phyloP scores from a whole-genome alignment of 2,888 invertebrate species.

The Eretmocerus hayati region DNA sequence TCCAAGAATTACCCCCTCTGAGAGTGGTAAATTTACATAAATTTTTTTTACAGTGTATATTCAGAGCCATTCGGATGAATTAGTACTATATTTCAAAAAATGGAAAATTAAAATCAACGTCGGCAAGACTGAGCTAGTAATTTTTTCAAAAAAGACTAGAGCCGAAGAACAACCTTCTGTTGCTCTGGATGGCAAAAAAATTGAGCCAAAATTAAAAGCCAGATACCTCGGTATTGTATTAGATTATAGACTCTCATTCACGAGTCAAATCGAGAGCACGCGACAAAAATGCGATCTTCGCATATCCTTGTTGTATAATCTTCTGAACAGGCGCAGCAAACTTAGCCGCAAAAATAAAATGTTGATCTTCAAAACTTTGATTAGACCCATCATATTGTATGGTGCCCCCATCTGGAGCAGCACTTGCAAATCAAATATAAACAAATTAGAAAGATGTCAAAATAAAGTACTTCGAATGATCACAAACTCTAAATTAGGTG shows the following conservation, averaged over 20 bases:
- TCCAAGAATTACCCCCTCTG: no score
- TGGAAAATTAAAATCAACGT: slow-evolving; percentile 7
- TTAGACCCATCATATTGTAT: slow-evolving; percentile 23
- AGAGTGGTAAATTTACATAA: no score
- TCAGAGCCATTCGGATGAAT: neutral
- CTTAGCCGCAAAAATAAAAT: slow-evolving; percentile 18
- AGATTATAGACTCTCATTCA: slow-evolving; percentile 13
- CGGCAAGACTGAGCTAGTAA: slow-evolving; percentile 1
- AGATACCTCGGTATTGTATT: slow-evolving; percentile 24
- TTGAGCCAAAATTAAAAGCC: slow-evolving; percentile 1
- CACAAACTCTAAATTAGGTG: neutral
- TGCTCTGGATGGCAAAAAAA: slow-evolving; percentile 6
- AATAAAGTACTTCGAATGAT: slow-evolving; percentile 13
- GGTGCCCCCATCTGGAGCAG: slow-evolving; percentile 16
- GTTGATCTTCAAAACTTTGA: slow-evolving; percentile 23
- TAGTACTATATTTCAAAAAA: neutral
- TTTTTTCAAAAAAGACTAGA: neutral
- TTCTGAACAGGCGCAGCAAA: slow-evolving; percentile 8
- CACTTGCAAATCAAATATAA: slow-evolving; percentile 11
- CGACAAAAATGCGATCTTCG: slow-evolving; percentile 13
- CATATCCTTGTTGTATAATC: slow-evolving; percentile 13
- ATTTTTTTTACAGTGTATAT: no score
- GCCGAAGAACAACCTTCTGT: neutral
- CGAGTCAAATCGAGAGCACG: slow-evolving; percentile 7
- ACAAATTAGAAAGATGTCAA: slow-evolving; percentile 13